These are phyloP conservation scores for Xiphophorus couchianus DNA, from an alignment of 2,113 vertebrate species.

Conservation along the genomic window DNA sequence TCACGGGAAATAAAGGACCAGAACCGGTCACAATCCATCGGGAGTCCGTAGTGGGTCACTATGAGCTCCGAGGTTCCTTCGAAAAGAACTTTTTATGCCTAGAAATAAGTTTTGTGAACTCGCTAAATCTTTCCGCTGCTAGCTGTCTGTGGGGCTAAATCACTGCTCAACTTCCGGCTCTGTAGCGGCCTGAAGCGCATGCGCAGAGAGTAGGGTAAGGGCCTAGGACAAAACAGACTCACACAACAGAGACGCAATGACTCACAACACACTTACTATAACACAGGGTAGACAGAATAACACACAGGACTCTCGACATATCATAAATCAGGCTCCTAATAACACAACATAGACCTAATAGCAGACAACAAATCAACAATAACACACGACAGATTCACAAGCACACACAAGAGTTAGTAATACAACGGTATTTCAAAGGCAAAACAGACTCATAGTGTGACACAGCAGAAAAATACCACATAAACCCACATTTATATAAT, in stretches of 20 bases:
- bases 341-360: neutral
- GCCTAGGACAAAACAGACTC: conserved; percentile 6
- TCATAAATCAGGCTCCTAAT: neutral
- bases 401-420: too few species aligned
- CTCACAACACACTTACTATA: neutral
- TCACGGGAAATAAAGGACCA: neutral
- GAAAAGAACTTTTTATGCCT: conserved; percentile 7
- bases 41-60: neutral
- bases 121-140: conserved; percentile 37
- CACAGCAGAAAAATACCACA: too few species aligned
- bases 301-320: neutral
- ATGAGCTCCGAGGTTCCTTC: neutral
- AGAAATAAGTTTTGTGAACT: conserved; percentile 53
- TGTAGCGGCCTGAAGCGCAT: conserved; percentile 51
- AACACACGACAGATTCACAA: neutral
- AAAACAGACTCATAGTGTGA: neutral
- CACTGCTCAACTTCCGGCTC: conserved; percentile 72
- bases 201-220: conserved; percentile 42
- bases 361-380: neutral
- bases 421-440: too few species aligned
- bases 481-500: too few species aligned
- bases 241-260: too few species aligned
- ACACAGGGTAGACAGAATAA: neutral
- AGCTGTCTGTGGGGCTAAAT: conserved; percentile 55
- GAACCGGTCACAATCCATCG: conserved; percentile 47